Evolutionary conservation across 2,797 vertebrate genomes (phyloP).

Genomic region (Enteromius afrohamiltoni): DNA sequence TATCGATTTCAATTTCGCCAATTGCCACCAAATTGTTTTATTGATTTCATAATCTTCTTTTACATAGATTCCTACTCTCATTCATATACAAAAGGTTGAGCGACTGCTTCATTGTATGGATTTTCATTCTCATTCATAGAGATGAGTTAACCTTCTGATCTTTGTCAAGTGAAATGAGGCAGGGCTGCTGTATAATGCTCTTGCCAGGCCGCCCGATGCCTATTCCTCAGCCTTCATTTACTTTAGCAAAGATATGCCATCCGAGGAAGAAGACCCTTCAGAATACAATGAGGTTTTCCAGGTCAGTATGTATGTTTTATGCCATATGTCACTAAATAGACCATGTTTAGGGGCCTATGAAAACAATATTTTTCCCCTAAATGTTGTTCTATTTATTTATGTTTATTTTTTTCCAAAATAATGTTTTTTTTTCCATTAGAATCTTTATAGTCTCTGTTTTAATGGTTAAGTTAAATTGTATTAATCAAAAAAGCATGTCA

Average conservation of each 20-base stretch:
- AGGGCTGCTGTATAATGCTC: slow-evolving; percentile 53
- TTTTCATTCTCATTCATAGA: slow-evolving; percentile 54
- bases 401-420: no score
- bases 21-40: slow-evolving; percentile 21
- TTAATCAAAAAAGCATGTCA: neutral
- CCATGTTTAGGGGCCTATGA: neutral
- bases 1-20: slow-evolving; percentile 12
- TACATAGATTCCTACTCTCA: neutral
- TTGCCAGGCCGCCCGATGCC: slow-evolving; percentile 33
- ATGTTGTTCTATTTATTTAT: neutral
- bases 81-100: slow-evolving; percentile 23
- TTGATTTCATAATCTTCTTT: slow-evolving; percentile 27
- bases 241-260: slow-evolving; percentile 52
- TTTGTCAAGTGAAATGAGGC: slow-evolving; percentile 57
- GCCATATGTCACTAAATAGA: neutral
- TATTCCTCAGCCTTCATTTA: slow-evolving; percentile 44
- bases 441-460: neutral
- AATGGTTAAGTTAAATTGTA: neutral
- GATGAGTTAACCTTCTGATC: slow-evolving; percentile 57
- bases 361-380: neutral
- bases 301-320: slow-evolving; percentile 20
- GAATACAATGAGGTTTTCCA: slow-evolving; percentile 29
- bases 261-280: slow-evolving; percentile 42
- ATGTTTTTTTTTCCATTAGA: neutral
- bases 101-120: neutral